These are phyloP conservation scores for Seriola dumerili DNA, from an alignment of 2,113 vertebrate species.

Conservation along the genomic window DNA sequence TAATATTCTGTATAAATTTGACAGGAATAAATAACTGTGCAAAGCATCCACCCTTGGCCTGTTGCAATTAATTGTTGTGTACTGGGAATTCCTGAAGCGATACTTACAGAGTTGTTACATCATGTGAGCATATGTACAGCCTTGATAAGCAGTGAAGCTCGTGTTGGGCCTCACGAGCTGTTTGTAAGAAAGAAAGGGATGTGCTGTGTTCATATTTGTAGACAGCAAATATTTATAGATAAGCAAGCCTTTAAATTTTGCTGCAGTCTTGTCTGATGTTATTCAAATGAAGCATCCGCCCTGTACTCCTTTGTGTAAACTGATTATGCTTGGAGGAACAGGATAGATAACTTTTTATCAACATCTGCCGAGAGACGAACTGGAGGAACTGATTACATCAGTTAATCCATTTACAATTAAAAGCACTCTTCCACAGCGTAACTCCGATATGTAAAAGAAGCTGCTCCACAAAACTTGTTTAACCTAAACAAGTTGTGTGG, in stretches of 20 bases:
- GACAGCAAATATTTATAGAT: slow-evolving; percentile 57
- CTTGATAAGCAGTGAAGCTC: slow-evolving; percentile 30
- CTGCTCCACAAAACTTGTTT: too few species aligned
- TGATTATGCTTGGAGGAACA: slow-evolving; percentile 55
- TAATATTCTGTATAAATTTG: slow-evolving; percentile 24
- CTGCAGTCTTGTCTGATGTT: slow-evolving; percentile 48
- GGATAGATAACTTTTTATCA: slow-evolving; percentile 59
- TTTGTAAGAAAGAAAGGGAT: slow-evolving; percentile 20
- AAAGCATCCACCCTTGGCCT: slow-evolving; percentile 32
- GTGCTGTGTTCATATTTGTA: slow-evolving; percentile 41
- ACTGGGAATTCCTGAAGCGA: slow-evolving; percentile 24
- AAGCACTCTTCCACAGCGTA: slow-evolving; percentile 53
- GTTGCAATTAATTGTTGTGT: slow-evolving; percentile 40
- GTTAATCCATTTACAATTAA: slow-evolving; percentile 77
- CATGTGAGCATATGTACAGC: slow-evolving; percentile 21
- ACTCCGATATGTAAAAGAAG: slow-evolving; percentile 16
- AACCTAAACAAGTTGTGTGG: slow-evolving; percentile 26
- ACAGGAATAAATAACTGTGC: slow-evolving; percentile 41
- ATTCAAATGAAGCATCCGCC: slow-evolving; percentile 59
- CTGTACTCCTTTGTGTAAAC: slow-evolving; percentile 55
- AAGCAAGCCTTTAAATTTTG: slow-evolving; percentile 40
- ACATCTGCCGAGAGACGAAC: slow-evolving; percentile 40
- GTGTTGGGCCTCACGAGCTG: neutral
- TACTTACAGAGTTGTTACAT: slow-evolving; percentile 25
- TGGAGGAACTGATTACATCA: slow-evolving; percentile 65